A percentile compares a stretch with the other conserved stretches of the same genome.
These are phyloP conservation scores for Antigone vipio DNA, from an alignment of 2,113 vertebrate genomes.

Conservation along the genomic window DNA sequence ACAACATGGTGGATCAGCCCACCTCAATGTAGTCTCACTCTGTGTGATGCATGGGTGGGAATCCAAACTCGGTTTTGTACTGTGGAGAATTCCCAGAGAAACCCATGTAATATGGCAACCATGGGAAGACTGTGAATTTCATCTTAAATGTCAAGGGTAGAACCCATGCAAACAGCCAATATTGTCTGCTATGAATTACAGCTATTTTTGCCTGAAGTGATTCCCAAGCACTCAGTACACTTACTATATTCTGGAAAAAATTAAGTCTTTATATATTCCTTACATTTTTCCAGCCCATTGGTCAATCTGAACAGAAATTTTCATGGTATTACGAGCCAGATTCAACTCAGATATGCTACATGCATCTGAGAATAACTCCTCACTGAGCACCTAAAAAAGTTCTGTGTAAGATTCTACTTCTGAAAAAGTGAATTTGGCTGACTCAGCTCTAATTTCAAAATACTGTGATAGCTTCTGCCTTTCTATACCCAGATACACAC, in stretches of 20 bases:
- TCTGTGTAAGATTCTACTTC: not conserved
- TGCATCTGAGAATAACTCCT: not conserved
- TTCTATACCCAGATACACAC: not conserved
- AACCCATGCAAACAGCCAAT: not conserved
- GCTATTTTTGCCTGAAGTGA: not conserved
- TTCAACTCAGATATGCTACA: not conserved
- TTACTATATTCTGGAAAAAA: not conserved
- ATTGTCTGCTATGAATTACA: not conserved
- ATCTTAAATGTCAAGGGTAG: not conserved
- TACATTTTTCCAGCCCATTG: not conserved
- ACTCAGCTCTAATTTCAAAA: not conserved
- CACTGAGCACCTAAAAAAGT: not conserved
- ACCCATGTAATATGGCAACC: not conserved
- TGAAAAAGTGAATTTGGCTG: not conserved
- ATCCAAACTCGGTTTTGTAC: not conserved
- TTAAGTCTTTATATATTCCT: not conserved
- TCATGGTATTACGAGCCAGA: not conserved
- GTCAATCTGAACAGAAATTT: not conserved
- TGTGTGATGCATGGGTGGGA: not conserved
- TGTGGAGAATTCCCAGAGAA: not conserved
- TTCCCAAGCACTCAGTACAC: not conserved
- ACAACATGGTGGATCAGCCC: not conserved
- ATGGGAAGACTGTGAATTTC: not conserved
- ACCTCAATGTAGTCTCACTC: not conserved
- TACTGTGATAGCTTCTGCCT: not conserved